Evolutionary conservation across 2,888 invertebrate species (phyloP), one percentile per base, ranked within the genome.

Genomic region (Dasysyrphus tricinctus): DNA sequence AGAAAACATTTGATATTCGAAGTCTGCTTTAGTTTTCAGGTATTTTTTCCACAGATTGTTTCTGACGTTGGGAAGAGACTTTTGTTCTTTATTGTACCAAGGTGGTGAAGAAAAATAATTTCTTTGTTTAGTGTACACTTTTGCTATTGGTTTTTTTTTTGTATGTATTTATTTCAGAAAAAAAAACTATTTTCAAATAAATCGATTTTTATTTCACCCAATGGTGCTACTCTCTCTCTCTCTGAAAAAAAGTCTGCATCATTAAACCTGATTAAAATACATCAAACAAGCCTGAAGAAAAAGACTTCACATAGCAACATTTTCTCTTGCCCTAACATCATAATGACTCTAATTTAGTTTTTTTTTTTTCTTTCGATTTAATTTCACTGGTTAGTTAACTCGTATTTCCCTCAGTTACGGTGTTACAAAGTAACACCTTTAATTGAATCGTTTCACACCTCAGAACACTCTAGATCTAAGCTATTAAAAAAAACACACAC

Each of bases 371-470:
- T 19, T 47, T 47, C 47, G n/a, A 47, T 47, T 65, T 65, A 47
- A 32, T 29, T 32, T 32, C 11, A 14, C 47, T 32, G 8, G 29
- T 14, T 47, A 65, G 47, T 65, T 65, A 32, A 32, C 29, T 65
- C 32, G 24, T 12, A 65, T 65, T 29, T 16, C 47, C 65, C 3
- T 12, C 44, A 47, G 65, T 12, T 65, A 44, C 47, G 3, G 24
- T 32, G 32, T 5, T 32, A 29, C 44, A 12, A 32, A 16, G n/a
- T 65, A 65, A 65, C 32, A 16, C 65, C 47, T 34, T 65, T 16
- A 11, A 44, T 32, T 47, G 65, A 65, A 65, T 32, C n/a, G 6
- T 65, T 65, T 65, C 32, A 65, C 29, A 65, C 14, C 9, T 44
- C 44, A 29, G 14, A 29, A 1, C 2, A 8, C 39, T 24, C 12